phyloP scores from a whole-genome alignment of 2,888 invertebrate species.

The Azorinus chamasolen region DNA sequence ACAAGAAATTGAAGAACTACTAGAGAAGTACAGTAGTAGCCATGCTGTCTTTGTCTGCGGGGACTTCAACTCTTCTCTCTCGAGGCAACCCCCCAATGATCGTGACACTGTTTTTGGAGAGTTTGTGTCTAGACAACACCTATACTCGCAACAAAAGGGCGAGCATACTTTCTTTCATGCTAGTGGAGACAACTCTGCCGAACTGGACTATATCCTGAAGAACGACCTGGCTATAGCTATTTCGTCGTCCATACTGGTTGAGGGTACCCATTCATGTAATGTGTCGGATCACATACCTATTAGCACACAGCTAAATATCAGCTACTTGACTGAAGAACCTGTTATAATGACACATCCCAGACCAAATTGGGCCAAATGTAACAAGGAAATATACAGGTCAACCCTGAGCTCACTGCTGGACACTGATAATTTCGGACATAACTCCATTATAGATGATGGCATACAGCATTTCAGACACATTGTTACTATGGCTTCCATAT shows the following conservation, averaged over 20 bases:
- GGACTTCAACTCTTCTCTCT: slow-evolving; percentile 5
- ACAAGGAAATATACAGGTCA: too few relatives aligned
- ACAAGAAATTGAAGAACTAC: slow-evolving; percentile 5
- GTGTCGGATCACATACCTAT: slow-evolving; percentile 6
- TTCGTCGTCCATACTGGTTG: not conserved
- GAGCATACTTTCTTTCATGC: slow-evolving; percentile 1
- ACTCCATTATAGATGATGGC: too few relatives aligned
- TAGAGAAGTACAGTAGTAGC: slow-evolving; percentile 4
- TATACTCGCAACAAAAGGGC: not conserved
- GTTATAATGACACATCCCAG: too few relatives aligned
- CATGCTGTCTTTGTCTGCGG: slow-evolving; percentile 10
- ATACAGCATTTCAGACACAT: too few relatives aligned
- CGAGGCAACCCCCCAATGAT: not conserved
- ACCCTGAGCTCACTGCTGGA: too few relatives aligned
- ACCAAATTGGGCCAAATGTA: too few relatives aligned
- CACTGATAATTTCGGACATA: too few relatives aligned
- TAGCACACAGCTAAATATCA: not conserved
- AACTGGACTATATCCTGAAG: slow-evolving; percentile 5
- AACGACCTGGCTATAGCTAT: not conserved
- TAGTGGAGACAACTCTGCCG: not conserved
- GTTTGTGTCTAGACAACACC: not conserved
- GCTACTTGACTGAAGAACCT: too few relatives aligned
- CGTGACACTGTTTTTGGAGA: not conserved
- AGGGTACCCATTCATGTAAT: not conserved
- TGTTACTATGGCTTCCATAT: too few relatives aligned